A percentile compares a stretch with the other conserved stretches of the same genome.
phyloP scores from a whole-genome alignment of 1,140 invertebrate genomes.

The Sminthurides bifidus region DNA sequence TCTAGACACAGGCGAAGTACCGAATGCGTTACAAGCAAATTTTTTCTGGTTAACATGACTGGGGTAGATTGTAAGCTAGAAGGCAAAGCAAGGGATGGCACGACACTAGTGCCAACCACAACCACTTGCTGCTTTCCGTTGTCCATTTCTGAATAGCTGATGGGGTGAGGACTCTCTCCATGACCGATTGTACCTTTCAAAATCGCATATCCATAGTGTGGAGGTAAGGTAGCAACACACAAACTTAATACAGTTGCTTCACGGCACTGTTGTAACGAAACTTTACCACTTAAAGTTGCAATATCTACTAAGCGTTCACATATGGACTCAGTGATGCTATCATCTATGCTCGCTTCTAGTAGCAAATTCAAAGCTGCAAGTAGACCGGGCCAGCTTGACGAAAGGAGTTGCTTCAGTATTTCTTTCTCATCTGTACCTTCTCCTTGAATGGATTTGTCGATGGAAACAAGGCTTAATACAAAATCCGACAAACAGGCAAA shows the following conservation, averaged over 20 bases:
- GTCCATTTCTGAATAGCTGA: slow-evolving; percentile 27
- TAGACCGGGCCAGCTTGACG: slow-evolving; percentile 90
- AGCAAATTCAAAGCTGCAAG: slow-evolving; percentile 79
- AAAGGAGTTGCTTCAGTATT: slow-evolving; percentile 55
- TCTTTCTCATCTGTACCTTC: slow-evolving; percentile 17
- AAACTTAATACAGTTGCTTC: slow-evolving; percentile 46
- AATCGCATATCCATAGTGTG: slow-evolving; percentile 84
- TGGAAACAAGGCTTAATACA: slow-evolving; percentile 28
- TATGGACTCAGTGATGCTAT: slow-evolving; percentile 46
- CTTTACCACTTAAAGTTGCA: slow-evolving; percentile 29
- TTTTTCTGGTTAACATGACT: slow-evolving; percentile 96
- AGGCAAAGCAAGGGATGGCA: slow-evolving; percentile 68
- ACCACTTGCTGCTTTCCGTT: slow-evolving; percentile 66
- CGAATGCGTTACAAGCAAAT: slow-evolving; percentile 89
- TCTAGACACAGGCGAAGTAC: slow-evolving; percentile 77
- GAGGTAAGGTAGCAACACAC: slow-evolving; percentile 87
- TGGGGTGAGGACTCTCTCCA: slow-evolving; percentile 29
- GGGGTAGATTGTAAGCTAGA: slow-evolving; percentile 73
- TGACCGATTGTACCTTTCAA: slow-evolving; percentile 44
- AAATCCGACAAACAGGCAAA: slow-evolving; percentile 32
- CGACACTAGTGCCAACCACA: slow-evolving; percentile 63
- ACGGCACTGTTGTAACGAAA: slow-evolving; percentile 24
- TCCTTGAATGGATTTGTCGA: slow-evolving; percentile 23
- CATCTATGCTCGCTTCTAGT: slow-evolving; percentile 90
- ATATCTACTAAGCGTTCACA: slow-evolving; percentile 30